Percentiles rank a stretch among this genome's conserved stretches.
These are phyloP conservation scores for Sterrhoptilus dennistouni DNA, from an alignment of 2,113 vertebrate genomes.

Conservation along the genomic window DNA sequence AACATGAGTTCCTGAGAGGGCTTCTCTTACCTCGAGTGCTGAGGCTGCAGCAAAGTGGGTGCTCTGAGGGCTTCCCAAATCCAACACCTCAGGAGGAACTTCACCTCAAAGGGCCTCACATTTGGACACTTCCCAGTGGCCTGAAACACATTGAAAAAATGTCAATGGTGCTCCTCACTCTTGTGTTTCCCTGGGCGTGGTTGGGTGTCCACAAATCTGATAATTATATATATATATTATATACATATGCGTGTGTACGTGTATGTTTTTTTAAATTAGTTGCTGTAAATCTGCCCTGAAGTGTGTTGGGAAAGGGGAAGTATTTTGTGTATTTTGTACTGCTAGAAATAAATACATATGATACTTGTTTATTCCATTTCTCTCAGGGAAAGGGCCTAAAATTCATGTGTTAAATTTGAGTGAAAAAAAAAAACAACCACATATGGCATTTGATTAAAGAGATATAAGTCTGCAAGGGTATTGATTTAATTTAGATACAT, in stretches of 20 bases:
- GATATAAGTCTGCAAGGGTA: neutral
- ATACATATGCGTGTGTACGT: fast-evolving
- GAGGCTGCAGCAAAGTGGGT: neutral
- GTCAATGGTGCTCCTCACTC: neutral
- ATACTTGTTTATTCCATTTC: neutral
- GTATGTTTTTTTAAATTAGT: neutral
- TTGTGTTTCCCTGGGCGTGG: neutral
- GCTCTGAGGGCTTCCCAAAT: neutral
- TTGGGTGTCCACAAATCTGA: neutral
- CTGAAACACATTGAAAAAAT: neutral
- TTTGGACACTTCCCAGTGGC: neutral
- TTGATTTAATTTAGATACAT: neutral
- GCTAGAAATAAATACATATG: conserved; percentile 1
- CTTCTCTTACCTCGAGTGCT: neutral
- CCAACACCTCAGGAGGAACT: fast-evolving
- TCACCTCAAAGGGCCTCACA: neutral
- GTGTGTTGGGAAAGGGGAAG: neutral
- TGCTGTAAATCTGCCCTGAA: neutral
- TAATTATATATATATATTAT: neutral
- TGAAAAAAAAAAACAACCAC: neutral
- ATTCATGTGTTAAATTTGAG: neutral
- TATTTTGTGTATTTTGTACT: conserved; percentile 32
- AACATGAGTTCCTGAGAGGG: neutral
- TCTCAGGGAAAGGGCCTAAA: neutral
- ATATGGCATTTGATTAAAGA: conserved; percentile 37